Evolutionary conservation across 1,140 invertebrate genomes (phyloP).

Genomic region (Patella vulgata): DNA sequence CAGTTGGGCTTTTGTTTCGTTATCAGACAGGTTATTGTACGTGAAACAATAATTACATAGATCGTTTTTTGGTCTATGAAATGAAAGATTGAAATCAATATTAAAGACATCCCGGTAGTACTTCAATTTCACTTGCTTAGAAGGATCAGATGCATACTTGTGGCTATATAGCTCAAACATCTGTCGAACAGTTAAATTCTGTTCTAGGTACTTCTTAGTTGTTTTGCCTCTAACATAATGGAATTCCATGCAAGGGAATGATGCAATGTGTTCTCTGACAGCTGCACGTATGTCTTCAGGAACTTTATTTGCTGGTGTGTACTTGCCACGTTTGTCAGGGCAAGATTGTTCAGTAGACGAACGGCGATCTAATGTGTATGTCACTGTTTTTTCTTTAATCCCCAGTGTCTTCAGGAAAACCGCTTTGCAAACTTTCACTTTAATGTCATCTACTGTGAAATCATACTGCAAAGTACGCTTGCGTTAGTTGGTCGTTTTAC

Average conservation of each 20-base stretch:
- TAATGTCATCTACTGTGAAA: no score
- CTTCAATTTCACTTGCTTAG: conserved; percentile 2
- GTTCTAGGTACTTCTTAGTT: conserved; percentile 19
- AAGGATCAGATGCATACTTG: conserved; percentile 1
- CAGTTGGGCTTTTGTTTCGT: background rate
- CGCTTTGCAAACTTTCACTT: no score
- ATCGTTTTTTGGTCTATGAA: conserved; percentile 29
- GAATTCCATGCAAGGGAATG: conserved; percentile 24
- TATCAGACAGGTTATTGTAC: conserved; percentile 5
- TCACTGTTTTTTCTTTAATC: no score
- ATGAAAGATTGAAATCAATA: conserved; percentile 32
- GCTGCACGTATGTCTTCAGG: background rate
- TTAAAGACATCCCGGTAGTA: conserved; percentile 26
- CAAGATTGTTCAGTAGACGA: no score
- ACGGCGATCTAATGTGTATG: no score
- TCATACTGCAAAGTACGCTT: no score
- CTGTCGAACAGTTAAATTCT: conserved; percentile 18
- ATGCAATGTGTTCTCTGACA: conserved; percentile 27
- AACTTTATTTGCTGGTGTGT: no score
- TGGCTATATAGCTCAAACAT: conserved; percentile 31
- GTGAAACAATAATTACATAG: conserved; percentile 18
- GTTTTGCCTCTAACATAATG: conserved; percentile 30
- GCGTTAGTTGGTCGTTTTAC: no score
- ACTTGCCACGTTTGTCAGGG: no score
- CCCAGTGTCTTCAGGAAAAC: no score